Evolutionary conservation across 2,113 vertebrate genomes (phyloP), one percentile per base, ranked within the genome.

Genomic region (Thamnophis sirtalis): DNA sequence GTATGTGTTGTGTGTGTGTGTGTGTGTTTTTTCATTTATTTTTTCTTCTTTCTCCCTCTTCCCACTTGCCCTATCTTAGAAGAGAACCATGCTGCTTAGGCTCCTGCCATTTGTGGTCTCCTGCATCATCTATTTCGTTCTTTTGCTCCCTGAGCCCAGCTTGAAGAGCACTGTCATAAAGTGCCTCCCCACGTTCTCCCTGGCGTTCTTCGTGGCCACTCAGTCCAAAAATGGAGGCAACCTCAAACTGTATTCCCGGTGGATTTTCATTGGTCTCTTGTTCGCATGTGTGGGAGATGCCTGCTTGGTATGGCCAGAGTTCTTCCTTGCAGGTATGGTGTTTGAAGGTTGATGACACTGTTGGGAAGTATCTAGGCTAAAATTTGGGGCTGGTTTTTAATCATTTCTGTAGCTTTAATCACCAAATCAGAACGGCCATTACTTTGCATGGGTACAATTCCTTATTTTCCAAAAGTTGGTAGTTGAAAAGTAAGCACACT

Each of bases 231-330:
- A 90, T 2, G 2, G 3, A 2, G 90, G 95, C 87, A 95, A 95
- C 88, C 86, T 97, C 28, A 92, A 96, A 63, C 96, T 97, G 51
- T 96, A 97, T 68, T 88, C 95, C 0, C 91, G 92, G 9, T 68
- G 91, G 22, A 55, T 96, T 13, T 93, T 93, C 22, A 56, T 9
- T 0, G 98, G 98, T 1, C 96, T 99, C 0, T 4, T 98, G 22
- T 97, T 98, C 90, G 98, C 98, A 0, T 97, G 97, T 0, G 94
- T 97, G 0, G 98, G 98, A 3, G 98, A 99, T 55, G 87, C 91
- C 87, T 98, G 97, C 94, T 97, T 99, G 7, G 68, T 98, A 26
- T 99, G 98, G 98, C 97, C 97, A 0, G 94, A 98, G 0, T 93
- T 96, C 56, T 98, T 99, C 53, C 86, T 97, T 24, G 60, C 87